A percentile compares a stretch with the other conserved stretches of the same genome.
phyloP scores from a whole-genome alignment of 2,113 vertebrate genomes.

The Propithecus coquereli region DNA sequence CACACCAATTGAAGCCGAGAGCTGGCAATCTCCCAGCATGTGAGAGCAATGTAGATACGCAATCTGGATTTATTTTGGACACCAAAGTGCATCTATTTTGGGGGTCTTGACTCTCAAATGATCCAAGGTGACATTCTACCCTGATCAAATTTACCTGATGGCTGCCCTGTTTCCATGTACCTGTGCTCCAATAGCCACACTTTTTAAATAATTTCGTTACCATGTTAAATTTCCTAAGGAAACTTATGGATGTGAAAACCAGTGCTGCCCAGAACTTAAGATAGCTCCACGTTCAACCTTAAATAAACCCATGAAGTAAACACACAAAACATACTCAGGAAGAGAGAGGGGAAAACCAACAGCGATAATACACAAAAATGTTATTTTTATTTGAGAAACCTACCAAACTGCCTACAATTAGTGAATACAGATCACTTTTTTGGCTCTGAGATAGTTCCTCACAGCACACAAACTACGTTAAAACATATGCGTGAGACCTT shows the following conservation, averaged over 20 bases:
- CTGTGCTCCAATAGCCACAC: background rate
- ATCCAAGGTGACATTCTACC: background rate
- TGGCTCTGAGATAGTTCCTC: slow-evolving; percentile 72
- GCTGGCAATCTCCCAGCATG: background rate
- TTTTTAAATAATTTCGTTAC: background rate
- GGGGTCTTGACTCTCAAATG: background rate
- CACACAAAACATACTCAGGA: slow-evolving; percentile 23
- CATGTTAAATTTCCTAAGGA: background rate
- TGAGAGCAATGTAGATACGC: background rate
- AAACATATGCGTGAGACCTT: slow-evolving; percentile 70
- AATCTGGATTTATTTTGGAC: background rate
- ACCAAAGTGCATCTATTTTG: background rate
- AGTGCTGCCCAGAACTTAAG: background rate
- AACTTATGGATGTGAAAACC: background rate
- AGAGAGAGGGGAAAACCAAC: slow-evolving; percentile 59
- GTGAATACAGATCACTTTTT: slow-evolving; percentile 77
- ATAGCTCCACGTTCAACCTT: background rate
- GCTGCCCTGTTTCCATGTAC: background rate
- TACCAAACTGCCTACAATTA: slow-evolving; percentile 76
- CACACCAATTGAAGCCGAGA: background rate
- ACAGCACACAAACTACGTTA: slow-evolving; percentile 76
- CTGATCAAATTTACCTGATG: background rate
- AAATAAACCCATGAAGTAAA: background rate
- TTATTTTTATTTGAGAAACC: slow-evolving; percentile 78
- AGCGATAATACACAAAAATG: slow-evolving; percentile 71